These are phyloP conservation scores for Matsumurasca onukii DNA, from an alignment of 1,140 invertebrate species.

Conservation along the genomic window DNA sequence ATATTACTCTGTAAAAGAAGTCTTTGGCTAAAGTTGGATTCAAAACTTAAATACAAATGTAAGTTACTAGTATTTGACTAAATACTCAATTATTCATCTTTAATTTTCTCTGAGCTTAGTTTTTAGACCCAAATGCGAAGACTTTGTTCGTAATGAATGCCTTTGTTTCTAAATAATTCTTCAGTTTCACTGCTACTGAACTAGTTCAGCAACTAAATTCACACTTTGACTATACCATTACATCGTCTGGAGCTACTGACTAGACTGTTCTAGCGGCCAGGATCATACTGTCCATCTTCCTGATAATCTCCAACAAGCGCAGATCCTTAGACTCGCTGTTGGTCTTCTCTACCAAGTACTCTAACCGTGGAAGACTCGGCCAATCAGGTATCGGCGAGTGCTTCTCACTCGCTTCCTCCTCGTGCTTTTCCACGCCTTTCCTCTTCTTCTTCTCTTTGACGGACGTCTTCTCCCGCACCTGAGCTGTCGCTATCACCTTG, in stretches of 20 bases:
- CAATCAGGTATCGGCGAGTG: not conserved
- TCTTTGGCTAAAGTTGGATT: too few relatives aligned
- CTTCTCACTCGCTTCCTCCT: not conserved
- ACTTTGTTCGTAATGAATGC: too few relatives aligned
- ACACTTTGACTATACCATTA: too few relatives aligned
- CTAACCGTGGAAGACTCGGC: conserved; percentile 14
- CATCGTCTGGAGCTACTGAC: not conserved
- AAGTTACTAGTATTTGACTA: too few relatives aligned
- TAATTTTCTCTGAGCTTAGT: too few relatives aligned
- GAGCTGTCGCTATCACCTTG: not conserved
- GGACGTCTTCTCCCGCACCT: not conserved
- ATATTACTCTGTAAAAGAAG: too few relatives aligned
- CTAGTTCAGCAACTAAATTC: too few relatives aligned
- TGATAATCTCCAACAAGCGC: conserved; percentile 13
- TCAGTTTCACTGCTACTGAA: too few relatives aligned
- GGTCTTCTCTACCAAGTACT: not conserved
- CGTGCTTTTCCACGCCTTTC: not conserved
- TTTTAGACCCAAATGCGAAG: too few relatives aligned
- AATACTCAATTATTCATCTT: too few relatives aligned
- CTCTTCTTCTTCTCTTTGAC: not conserved
- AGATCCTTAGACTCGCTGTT: conserved; percentile 9
- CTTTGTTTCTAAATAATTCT: too few relatives aligned
- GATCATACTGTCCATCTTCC: conserved; percentile 13
- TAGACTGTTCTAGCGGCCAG: conserved; percentile 14
- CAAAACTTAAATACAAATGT: too few relatives aligned